Evolutionary conservation across 2,888 invertebrate genomes (phyloP).

Genomic region (Heteromurus nitidus): DNA sequence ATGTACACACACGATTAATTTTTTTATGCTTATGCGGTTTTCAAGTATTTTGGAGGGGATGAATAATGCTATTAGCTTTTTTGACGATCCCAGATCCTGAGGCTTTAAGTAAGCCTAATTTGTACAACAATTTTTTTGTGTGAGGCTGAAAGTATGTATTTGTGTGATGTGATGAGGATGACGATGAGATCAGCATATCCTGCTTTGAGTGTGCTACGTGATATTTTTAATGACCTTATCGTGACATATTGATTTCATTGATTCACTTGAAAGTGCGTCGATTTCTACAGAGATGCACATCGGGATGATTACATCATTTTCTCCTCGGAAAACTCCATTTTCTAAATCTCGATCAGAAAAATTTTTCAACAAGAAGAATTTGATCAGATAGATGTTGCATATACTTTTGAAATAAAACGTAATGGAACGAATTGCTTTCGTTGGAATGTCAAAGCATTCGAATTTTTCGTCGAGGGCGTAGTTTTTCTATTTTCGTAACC

Average conservation of each 20-base stretch:
- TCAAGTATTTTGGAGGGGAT: too few species aligned
- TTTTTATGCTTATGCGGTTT: not conserved
- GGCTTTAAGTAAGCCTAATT: constrained; percentile 46
- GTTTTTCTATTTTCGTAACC: not conserved
- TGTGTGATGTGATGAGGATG: not conserved
- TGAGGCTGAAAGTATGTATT: not conserved
- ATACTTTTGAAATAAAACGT: not conserved
- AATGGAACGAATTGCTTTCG: not conserved
- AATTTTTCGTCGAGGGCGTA: not conserved
- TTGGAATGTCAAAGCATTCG: not conserved
- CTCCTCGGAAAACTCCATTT: not conserved
- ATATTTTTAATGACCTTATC: constrained; percentile 45
- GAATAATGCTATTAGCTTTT: constrained; percentile 9
- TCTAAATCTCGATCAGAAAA: not conserved
- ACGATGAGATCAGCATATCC: constrained; percentile 50
- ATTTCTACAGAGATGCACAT: constrained; percentile 16
- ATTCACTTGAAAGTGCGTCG: constrained; percentile 48
- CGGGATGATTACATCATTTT: not conserved
- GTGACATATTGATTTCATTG: constrained; percentile 53
- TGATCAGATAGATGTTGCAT: constrained; percentile 10
- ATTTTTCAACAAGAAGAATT: not conserved
- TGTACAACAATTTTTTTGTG: constrained; percentile 14
- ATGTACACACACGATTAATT: not conserved
- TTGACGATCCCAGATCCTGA: constrained; percentile 59
- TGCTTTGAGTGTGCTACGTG: constrained; percentile 18